Conservation (phyloP, 2,113 vertebrate species). For the Lepus europaeus region DNA sequence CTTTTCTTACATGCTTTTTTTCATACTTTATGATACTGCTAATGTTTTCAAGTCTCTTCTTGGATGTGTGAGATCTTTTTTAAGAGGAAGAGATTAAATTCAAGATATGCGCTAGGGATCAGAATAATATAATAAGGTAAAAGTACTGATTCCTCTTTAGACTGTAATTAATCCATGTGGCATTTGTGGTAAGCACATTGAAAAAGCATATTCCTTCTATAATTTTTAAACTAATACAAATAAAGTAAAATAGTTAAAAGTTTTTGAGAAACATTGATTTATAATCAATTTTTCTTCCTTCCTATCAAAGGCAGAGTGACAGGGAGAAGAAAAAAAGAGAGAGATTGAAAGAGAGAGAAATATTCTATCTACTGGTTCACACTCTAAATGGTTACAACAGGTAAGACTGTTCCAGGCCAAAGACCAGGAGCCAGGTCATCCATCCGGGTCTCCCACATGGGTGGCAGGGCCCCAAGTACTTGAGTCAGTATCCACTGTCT, state of each 20-base stretch:
- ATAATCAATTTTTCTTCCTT: not conserved
- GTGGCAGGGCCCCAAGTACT: too few species aligned
- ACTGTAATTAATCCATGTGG: not conserved
- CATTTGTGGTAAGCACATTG: not conserved
- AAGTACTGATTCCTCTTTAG: not conserved
- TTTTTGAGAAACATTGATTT: not conserved
- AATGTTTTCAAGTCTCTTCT: constrained; percentile 62
- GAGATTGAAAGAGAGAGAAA: too few species aligned
- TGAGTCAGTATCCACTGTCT: too few species aligned
- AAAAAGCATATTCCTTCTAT: constrained; percentile 12
- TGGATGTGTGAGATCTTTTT: constrained; percentile 40
- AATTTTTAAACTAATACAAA: constrained; percentile 34
- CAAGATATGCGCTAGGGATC: not conserved
- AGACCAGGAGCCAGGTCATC: too few species aligned
- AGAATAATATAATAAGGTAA: constrained; percentile 30
- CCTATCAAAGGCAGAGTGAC: too few species aligned
- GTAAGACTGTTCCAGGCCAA: too few species aligned
- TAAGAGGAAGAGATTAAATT: constrained; percentile 37
- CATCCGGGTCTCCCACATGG: too few species aligned
- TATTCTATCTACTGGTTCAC: too few species aligned
- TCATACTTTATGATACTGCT: constrained; percentile 58
- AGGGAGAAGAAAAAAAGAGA: too few species aligned
- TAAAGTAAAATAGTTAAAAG: constrained; percentile 22
- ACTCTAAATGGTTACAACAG: too few species aligned
- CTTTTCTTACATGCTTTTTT: constrained; percentile 69